A percentile compares a stretch with the other conserved stretches of the same genome.
Conservation (phyloP, 37 sponge, comb jelly and placozoan species). For the Haliclona indistincta region DNA sequence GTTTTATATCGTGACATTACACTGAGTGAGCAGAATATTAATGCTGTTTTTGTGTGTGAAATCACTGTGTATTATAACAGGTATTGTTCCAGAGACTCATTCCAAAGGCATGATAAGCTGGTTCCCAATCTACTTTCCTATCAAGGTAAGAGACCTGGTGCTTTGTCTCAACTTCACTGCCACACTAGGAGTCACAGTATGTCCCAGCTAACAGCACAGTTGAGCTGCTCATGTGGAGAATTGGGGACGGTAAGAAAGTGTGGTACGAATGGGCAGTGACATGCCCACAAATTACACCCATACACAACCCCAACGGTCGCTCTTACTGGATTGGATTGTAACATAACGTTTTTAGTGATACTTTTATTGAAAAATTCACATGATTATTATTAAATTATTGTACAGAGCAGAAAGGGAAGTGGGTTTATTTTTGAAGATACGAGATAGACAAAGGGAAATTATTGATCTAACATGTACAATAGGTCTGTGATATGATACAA, state of each 20-base stretch:
- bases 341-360: too few species aligned
- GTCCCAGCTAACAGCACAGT: constrained; percentile 34
- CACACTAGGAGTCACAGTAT: constrained; percentile 57
- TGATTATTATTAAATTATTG: too few species aligned
- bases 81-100: constrained; percentile 85
- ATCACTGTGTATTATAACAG: constrained; percentile 24
- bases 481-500: too few species aligned
- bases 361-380: too few species aligned
- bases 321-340: constrained; percentile 93
- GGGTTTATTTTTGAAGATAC: too few species aligned
- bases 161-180: neutral
- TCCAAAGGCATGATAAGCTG: constrained; percentile 98
- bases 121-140: constrained; percentile 97
- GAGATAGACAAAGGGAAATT: too few species aligned
- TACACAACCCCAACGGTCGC: constrained; percentile 89
- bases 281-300: constrained; percentile 45
- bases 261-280: constrained; percentile 98
- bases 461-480: too few species aligned
- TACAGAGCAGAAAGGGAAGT: too few species aligned
- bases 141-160: constrained; percentile 52
- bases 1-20: constrained; percentile 77
- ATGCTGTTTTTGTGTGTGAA: neutral
- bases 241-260: constrained; percentile 64
- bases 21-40: constrained; percentile 69
- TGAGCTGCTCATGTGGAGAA: constrained; percentile 80